Percentiles rank a stretch among this genome's conserved stretches.
Evolutionary conservation across 1,140 invertebrate genomes (phyloP).

Genomic region (Pissodes strobi): DNA sequence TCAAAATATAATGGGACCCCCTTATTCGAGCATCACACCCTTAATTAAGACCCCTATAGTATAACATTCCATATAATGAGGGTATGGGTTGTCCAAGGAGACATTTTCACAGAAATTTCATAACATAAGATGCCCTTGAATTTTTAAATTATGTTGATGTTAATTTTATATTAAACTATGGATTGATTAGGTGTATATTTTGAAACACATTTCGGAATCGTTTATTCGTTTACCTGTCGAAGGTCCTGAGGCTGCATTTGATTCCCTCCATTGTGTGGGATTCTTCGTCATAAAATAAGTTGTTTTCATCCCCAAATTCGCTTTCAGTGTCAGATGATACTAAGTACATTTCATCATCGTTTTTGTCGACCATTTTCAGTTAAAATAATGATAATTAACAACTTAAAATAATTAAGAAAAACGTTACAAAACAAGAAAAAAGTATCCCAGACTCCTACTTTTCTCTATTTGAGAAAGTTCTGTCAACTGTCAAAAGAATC

Average conservation of each 20-base stretch:
- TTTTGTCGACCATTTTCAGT: slow-evolving; percentile 4
- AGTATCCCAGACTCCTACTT: not conserved
- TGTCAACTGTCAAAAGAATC: slow-evolving; percentile 23
- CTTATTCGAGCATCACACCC: no score
- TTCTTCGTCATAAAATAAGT: slow-evolving; percentile 25
- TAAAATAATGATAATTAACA: not conserved
- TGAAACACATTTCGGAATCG: not conserved
- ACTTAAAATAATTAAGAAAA: not conserved
- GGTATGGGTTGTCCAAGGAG: no score
- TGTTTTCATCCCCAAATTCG: slow-evolving; percentile 22
- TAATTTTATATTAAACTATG: not conserved
- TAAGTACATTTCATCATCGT: slow-evolving; percentile 19
- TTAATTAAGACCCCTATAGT: no score
- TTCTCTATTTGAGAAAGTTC: not conserved
- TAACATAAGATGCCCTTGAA: not conserved
- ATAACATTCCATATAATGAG: no score
- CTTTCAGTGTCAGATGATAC: slow-evolving; percentile 25
- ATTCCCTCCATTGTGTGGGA: slow-evolving; percentile 3
- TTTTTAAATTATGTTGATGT: no score
- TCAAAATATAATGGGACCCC: no score
- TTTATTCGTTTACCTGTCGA: slow-evolving; percentile 19
- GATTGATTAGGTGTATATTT: not conserved
- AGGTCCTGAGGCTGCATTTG: slow-evolving; percentile 8
- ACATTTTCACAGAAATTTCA: not conserved
- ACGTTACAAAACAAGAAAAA: not conserved